Evolutionary conservation across 2,113 vertebrate species (phyloP).

Genomic region (Melanotaenia duboulayi): DNA sequence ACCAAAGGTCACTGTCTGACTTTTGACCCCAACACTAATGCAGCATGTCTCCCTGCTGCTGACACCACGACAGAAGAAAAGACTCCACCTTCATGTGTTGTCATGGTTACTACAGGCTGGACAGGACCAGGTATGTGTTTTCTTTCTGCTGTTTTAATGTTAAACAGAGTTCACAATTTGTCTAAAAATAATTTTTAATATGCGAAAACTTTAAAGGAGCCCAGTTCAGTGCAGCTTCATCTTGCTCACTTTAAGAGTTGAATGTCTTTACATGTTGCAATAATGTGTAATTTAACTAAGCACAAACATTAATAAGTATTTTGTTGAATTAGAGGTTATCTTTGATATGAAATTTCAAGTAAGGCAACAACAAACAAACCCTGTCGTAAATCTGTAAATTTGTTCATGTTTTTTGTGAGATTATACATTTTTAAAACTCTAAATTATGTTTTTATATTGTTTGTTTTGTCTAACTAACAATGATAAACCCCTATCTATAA

Average conservation of each 20-base stretch:
- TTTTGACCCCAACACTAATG: constrained; percentile 85
- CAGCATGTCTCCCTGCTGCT: constrained; percentile 84
- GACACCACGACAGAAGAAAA: constrained; percentile 56
- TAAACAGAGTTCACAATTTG: neutral
- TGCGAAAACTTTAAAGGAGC: neutral
- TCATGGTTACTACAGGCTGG: constrained; percentile 89
- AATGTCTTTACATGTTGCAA: too few relatives aligned
- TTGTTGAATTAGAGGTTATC: neutral
- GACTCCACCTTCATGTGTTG: constrained; percentile 82
- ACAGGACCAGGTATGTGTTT: constrained; percentile 83
- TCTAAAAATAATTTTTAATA: too few relatives aligned
- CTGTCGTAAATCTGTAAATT: too few relatives aligned
- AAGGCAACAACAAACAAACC: neutral
- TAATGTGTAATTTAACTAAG: too few relatives aligned
- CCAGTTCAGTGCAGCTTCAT: too few relatives aligned
- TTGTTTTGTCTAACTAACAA: too few relatives aligned
- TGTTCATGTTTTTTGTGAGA: too few relatives aligned
- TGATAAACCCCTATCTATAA: too few relatives aligned
- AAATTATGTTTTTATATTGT: too few relatives aligned
- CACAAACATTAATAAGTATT: too few relatives aligned
- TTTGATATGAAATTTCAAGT: neutral
- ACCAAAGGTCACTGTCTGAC: constrained; percentile 86
- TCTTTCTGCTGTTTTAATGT: neutral
- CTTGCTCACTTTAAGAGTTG: too few relatives aligned
- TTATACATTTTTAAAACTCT: too few relatives aligned